A percentile compares a stretch with the other conserved stretches of the same genome.
These are phyloP conservation scores for Phoronis australis DNA, from an alignment of 2,888 invertebrate species.

Conservation along the genomic window DNA sequence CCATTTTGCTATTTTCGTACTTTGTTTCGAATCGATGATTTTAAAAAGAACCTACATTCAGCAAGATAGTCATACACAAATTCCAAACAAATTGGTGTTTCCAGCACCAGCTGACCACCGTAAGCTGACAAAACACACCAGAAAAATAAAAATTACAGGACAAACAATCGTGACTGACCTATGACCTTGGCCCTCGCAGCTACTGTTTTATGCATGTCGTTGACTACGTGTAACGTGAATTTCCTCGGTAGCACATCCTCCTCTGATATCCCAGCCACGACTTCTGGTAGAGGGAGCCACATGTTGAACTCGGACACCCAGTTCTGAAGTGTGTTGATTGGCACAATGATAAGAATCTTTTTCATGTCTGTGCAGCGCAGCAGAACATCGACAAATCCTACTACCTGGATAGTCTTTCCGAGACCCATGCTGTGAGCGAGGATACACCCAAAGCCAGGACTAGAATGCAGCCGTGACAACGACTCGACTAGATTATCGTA, in stretches of 20 bases:
- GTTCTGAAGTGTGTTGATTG: conserved; percentile 96
- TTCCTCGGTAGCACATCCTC: conserved; percentile 71
- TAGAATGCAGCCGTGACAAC: conserved; percentile 76
- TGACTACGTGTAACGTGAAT: conserved; percentile 83
- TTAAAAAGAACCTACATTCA: too few relatives aligned
- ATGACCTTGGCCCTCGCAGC: conserved; percentile 68
- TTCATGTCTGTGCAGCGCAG: conserved; percentile 81
- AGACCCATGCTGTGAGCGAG: conserved; percentile 98
- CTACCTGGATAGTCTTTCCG: conserved; percentile 91
- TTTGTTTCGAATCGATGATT: too few relatives aligned
- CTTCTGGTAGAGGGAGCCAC: conserved; percentile 71
- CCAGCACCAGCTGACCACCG: too few relatives aligned
- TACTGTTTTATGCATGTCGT: conserved; percentile 89
- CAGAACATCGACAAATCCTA: conserved; percentile 94
- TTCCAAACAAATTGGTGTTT: too few relatives aligned
- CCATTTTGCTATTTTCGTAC: too few relatives aligned
- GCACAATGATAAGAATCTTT: conserved; percentile 92
- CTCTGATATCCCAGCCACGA: conserved; percentile 37
- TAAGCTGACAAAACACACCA: not conserved
- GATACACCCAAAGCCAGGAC: conserved; percentile 91
- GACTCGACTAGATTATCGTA: conserved; percentile 97
- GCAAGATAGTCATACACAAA: too few relatives aligned
- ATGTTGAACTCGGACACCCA: conserved; percentile 96
- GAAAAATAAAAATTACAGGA: not conserved
- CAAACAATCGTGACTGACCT: conserved; percentile 56